Evolutionary conservation across 2,888 invertebrate species (phyloP), one percentile per base, ranked within the genome.

Genomic region (Cephalotes varians): DNA sequence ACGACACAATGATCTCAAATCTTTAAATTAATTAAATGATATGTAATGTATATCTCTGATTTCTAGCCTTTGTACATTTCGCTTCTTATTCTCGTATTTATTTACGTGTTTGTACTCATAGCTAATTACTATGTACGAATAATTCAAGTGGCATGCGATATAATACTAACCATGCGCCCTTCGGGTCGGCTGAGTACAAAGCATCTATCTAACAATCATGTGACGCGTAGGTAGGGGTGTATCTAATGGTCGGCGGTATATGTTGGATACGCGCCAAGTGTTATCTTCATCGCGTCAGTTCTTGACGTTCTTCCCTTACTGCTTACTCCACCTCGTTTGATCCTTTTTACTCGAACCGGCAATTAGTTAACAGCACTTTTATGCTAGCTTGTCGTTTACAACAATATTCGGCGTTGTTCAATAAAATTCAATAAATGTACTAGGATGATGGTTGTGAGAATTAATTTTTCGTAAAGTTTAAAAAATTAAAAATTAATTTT

Each of bases 1-100:
- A 90, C 90, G 90, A 91, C 91, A 91, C 91, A 92, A 93, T 94
- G 94, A 94, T 94, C 94, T 94, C 94, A 94, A 92, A 91, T 92
- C 92, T 91, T 89, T 90, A 90, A 88, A 88, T 88, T 91, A 91
- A 92, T 92, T 92, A 93, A 87, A 91, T 85, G 87, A 58, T 79
- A 79, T 79, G 85, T 93, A 91, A 89, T 71, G 71, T 79, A 60
- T 90, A 88, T 89, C 84, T 90, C 84, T 90, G 90, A 89, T 90
- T 88, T 91, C 89, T 91, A 91, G 91, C 91, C 90, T 90, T 92
- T 94, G 93, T 94, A 94, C 90, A 94, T 93, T 93, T 91, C 90
- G 94, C 92, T 93, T 93, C 90, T 92, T 92, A 90, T 88, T 92
- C 90, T 93, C 91, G 92, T 93, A 94, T 94, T 94, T 93, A 94